Evolutionary conservation across 2,888 invertebrate species (phyloP).

Genomic region (Drosophila histrio): DNA sequence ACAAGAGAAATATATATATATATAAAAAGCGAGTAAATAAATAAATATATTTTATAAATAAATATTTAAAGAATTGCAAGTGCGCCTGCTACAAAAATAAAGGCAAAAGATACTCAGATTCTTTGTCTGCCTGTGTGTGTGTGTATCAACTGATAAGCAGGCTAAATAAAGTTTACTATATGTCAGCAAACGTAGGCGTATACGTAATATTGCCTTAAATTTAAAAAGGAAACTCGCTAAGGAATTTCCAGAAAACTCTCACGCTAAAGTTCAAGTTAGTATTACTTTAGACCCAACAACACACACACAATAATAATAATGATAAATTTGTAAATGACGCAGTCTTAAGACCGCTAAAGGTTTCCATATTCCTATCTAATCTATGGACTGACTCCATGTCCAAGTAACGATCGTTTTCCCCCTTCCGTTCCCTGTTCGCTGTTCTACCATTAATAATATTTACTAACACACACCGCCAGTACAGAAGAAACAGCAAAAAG

Average conservation of each 20-base stretch:
- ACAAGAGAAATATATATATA: constrained; percentile 31
- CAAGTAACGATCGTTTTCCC: constrained; percentile 29
- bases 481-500: constrained; percentile 1
- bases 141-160: constrained; percentile 43
- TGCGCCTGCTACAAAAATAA: constrained; percentile 5
- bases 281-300: background rate
- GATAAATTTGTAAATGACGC: constrained; percentile 76
- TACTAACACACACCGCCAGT: constrained; percentile 39
- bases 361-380: constrained; percentile 47
- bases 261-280: constrained; percentile 24
- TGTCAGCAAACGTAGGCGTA: too few relatives aligned
- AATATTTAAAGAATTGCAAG: background rate
- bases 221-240: constrained; percentile 8
- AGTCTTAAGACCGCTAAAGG: constrained; percentile 54
- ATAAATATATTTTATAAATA: constrained; percentile 5
- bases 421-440: background rate
- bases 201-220: constrained; percentile 53
- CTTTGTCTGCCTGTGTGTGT: background rate
- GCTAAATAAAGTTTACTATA: too few relatives aligned
- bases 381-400: constrained; percentile 48
- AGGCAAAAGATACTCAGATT: constrained; percentile 11
- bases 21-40: constrained; percentile 9
- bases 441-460: constrained; percentile 40
- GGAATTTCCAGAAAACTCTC: constrained; percentile 37
- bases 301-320: constrained; percentile 54